Conservation (phyloP, 2,113 vertebrate genomes). For the Rhagologus leucostigma region DNA sequence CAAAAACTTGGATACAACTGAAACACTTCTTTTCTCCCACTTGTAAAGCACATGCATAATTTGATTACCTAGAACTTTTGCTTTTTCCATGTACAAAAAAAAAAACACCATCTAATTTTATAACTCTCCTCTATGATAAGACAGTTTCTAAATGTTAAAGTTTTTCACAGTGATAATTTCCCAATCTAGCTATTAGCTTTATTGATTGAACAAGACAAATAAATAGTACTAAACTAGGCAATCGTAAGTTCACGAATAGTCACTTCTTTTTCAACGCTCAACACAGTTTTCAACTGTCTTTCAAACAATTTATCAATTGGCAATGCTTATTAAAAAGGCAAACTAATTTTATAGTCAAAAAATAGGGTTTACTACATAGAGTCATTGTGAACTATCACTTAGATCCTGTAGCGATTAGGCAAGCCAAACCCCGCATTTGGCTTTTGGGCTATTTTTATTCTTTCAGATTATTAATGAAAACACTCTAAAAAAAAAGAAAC, state of each 20-base stretch:
- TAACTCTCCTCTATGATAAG: not conserved
- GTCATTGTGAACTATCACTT: constrained; percentile 46
- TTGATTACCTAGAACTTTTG: not conserved
- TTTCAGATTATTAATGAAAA: constrained; percentile 78
- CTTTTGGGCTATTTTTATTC: constrained; percentile 69
- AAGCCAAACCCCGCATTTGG: constrained; percentile 59
- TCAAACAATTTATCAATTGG: not conserved
- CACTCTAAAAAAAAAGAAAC: constrained; percentile 66
- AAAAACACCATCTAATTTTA: not conserved
- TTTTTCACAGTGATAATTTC: not conserved
- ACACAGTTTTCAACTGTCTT: not conserved
- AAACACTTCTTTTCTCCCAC: not conserved
- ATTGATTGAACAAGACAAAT: not conserved
- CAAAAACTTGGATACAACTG: not conserved
- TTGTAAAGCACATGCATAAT: not conserved
- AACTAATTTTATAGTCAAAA: constrained; percentile 1
- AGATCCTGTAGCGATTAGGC: constrained; percentile 56
- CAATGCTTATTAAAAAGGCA: constrained; percentile 15
- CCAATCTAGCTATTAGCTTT: not conserved
- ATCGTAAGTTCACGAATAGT: not conserved
- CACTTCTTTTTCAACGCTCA: not conserved
- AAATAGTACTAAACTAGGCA: not conserved
- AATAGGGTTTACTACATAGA: constrained; percentile 24
- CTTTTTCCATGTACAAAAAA: not conserved
- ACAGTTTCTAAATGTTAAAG: not conserved